A percentile compares a stretch with the other conserved stretches of the same genome.
Evolutionary conservation across 2,888 invertebrate species (phyloP).

Genomic region (Xanthia togata): DNA sequence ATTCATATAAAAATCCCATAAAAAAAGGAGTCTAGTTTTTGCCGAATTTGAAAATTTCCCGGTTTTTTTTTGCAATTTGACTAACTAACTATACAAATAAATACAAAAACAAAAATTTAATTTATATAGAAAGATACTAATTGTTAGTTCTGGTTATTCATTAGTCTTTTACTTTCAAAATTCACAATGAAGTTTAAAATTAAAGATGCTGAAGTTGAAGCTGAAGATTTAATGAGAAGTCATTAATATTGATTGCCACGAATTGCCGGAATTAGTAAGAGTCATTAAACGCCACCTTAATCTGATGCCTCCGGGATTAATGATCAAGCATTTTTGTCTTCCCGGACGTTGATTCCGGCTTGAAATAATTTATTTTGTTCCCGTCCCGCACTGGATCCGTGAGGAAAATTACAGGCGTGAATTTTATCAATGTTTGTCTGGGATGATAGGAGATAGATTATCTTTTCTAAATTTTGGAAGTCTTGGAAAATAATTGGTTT

Average conservation of each 20-base stretch:
- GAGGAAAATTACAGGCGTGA: conserved; percentile 22
- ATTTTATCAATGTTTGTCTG: conserved; percentile 22
- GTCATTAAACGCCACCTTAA: conserved; percentile 36
- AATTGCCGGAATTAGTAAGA: conserved; percentile 26
- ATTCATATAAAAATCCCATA: neutral
- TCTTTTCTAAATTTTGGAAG: neutral
- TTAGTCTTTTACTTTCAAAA: neutral
- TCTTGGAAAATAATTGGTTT: conserved; percentile 14
- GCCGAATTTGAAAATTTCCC: neutral
- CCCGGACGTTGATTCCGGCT: conserved; percentile 28
- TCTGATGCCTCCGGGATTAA: conserved; percentile 36
- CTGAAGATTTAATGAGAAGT: conserved; percentile 4
- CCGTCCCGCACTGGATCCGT: conserved; percentile 20
- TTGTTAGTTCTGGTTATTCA: neutral
- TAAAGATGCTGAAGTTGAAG: neutral
- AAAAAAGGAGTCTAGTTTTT: neutral
- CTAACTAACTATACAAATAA: too few species aligned
- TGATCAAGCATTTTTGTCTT: conserved; percentile 40
- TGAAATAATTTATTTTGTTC: conserved; percentile 40
- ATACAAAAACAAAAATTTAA: too few species aligned
- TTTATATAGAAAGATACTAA: too few species aligned
- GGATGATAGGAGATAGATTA: conserved; percentile 22
- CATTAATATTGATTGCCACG: conserved; percentile 41
- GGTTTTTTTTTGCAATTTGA: neutral
- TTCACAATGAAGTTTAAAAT: conserved; percentile 6